These are phyloP conservation scores for Troglohyphantes excavatus DNA, from an alignment of 2,888 invertebrate genomes.

Conservation along the genomic window DNA sequence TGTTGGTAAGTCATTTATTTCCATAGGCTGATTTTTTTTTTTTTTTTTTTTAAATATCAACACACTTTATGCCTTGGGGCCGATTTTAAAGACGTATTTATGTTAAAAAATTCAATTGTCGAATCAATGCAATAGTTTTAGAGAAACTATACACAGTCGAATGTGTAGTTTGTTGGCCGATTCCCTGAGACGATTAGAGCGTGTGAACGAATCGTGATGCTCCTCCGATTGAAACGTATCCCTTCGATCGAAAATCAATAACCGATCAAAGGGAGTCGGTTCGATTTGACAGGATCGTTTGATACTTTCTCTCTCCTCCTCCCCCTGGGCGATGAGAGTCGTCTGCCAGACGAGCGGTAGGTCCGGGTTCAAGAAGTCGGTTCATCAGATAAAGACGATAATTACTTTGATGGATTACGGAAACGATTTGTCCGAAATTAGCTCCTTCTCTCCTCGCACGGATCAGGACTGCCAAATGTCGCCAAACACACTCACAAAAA, in stretches of 20 bases:
- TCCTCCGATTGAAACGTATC: constrained; percentile 54
- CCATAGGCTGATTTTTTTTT: too few species aligned
- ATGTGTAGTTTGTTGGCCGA: too few species aligned
- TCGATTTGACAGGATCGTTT: constrained; percentile 63
- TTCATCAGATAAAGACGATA: constrained; percentile 72
- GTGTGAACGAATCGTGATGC: background rate
- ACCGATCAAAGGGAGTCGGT: constrained; percentile 32
- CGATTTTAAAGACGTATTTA: too few species aligned
- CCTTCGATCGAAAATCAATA: constrained; percentile 49
- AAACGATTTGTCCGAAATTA: constrained; percentile 78
- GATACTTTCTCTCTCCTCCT: background rate
- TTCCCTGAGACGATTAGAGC: too few species aligned
- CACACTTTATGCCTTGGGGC: too few species aligned
- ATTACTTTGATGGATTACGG: constrained; percentile 77
- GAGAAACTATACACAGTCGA: too few species aligned
- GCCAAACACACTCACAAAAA: too few species aligned
- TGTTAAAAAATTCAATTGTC: too few species aligned
- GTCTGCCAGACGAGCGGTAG: constrained; percentile 46
- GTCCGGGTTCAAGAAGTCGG: constrained; percentile 56
- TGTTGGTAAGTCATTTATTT: too few species aligned
- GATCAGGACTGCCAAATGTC: constrained; percentile 2
- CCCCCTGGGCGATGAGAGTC: constrained; percentile 33
- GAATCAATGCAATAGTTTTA: too few species aligned
- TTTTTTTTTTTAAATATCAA: too few species aligned
- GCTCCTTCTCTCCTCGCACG: background rate